A percentile compares a stretch with the other conserved stretches of the same genome.
These are phyloP conservation scores for Littorina saxatilis DNA, from an alignment of 1,140 invertebrate species.

Conservation along the genomic window DNA sequence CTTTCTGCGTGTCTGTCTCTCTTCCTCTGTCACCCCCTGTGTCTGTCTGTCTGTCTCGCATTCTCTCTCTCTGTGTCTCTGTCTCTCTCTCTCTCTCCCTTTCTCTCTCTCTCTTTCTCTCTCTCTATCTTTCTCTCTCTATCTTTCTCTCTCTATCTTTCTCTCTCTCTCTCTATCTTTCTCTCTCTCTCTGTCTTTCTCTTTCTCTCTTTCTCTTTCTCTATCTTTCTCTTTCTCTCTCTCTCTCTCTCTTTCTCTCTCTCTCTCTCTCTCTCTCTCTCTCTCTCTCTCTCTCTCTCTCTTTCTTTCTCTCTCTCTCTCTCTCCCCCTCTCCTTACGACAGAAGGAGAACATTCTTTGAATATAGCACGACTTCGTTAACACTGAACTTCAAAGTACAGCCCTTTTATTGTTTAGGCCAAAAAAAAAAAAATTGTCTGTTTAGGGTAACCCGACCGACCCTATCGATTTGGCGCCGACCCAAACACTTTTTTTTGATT, in stretches of 20 bases:
- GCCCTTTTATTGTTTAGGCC: not conserved
- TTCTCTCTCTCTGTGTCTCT: constrained; percentile 1
- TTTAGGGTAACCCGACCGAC: too few relatives aligned
- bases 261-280: constrained; percentile 11
- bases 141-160: too few relatives aligned
- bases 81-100: constrained; percentile 9
- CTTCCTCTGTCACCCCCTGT: too few relatives aligned
- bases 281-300: not conserved
- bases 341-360: not conserved
- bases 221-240: too few relatives aligned
- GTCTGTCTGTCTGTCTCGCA: not conserved
- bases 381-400: not conserved
- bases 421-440: too few relatives aligned
- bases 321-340: not conserved
- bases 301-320: not conserved
- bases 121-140: too few relatives aligned
- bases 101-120: not conserved
- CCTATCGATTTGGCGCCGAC: too few relatives aligned
- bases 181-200: not conserved
- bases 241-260: constrained; percentile 6
- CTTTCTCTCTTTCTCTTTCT: constrained; percentile 7
- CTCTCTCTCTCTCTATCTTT: too few relatives aligned
- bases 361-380: too few relatives aligned
- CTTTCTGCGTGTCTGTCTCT: too few relatives aligned
- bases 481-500: too few relatives aligned